A percentile compares a stretch with the other conserved stretches of the same genome.
phyloP scores from a whole-genome alignment of 92 coral and sea anemone species.

The Umimayanthus chanpuru region DNA sequence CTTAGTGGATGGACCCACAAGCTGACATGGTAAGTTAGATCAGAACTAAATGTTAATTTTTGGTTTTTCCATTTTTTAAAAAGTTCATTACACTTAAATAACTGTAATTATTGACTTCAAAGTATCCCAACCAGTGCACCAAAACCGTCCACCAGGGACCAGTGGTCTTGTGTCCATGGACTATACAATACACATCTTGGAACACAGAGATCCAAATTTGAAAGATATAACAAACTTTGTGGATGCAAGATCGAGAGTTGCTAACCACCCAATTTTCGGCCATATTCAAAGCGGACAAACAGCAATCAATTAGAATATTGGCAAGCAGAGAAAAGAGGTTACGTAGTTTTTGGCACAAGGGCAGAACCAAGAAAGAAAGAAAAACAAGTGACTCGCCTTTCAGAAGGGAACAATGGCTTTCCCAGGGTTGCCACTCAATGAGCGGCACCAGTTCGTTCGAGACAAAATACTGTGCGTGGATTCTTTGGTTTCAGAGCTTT shows the following conservation, averaged over 20 bases:
- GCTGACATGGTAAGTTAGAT: conserved; percentile 9
- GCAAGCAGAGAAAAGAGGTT: not conserved
- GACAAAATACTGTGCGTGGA: conserved; percentile 57
- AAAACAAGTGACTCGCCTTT: conserved; percentile 53
- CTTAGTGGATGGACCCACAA: not conserved
- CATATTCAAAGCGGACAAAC: not conserved
- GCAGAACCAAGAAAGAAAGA: not conserved
- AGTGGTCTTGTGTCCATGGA: too few relatives aligned
- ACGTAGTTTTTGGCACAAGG: not conserved
- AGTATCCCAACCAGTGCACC: too few relatives aligned
- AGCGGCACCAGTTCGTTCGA: conserved; percentile 46
- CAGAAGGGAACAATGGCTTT: conserved; percentile 54
- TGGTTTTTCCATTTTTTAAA: too few relatives aligned
- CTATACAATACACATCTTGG: too few relatives aligned
- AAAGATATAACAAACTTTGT: conserved; percentile 35
- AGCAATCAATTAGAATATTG: too few relatives aligned
- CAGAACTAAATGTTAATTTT: too few relatives aligned
- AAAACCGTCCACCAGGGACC: too few relatives aligned
- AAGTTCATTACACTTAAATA: too few relatives aligned
- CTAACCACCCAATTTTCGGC: too few relatives aligned
- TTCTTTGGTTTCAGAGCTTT: conserved; percentile 58
- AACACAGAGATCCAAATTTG: conserved; percentile 13
- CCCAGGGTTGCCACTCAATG: conserved; percentile 38
- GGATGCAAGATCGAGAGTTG: conserved; percentile 28
- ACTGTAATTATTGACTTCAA: too few relatives aligned